These are phyloP conservation scores for Cyprinodon tularosa DNA, from an alignment of 2,113 vertebrate species.

Conservation along the genomic window DNA sequence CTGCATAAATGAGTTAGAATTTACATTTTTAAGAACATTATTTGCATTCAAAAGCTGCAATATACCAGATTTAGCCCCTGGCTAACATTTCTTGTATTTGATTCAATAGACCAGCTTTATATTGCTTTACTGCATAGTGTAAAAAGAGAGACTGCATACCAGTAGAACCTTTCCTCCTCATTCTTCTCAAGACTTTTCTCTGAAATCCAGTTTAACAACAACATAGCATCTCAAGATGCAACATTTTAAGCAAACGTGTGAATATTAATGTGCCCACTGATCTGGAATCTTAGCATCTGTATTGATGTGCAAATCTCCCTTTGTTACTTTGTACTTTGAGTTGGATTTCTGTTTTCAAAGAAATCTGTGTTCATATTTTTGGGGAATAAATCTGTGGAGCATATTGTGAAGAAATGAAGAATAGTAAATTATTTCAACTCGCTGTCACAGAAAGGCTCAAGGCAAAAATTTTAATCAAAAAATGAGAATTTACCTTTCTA, in stretches of 20 bases:
- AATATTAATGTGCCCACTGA: no score
- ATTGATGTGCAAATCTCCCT: no score
- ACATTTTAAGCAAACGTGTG: no score
- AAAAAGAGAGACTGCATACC: not conserved
- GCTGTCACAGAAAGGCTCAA: not conserved
- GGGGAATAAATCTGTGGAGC: not conserved
- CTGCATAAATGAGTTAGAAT: not conserved
- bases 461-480: not conserved
- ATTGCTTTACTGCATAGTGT: not conserved
- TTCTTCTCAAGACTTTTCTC: not conserved
- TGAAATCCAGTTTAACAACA: not conserved
- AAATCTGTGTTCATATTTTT: not conserved
- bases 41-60: not conserved
- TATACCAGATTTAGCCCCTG: not conserved
- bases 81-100: not conserved
- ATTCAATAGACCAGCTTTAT: not conserved
- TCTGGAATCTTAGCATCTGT: no score
- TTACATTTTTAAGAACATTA: not conserved
- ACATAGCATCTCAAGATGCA: no score
- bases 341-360: not conserved
- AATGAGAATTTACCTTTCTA: not conserved
- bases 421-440: not conserved
- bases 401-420: not conserved
- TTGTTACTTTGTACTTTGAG: not conserved
- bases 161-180: not conserved